Base-by-base conservation (phyloP, 2,888 invertebrate species). In the Acleris laterana region DNA sequence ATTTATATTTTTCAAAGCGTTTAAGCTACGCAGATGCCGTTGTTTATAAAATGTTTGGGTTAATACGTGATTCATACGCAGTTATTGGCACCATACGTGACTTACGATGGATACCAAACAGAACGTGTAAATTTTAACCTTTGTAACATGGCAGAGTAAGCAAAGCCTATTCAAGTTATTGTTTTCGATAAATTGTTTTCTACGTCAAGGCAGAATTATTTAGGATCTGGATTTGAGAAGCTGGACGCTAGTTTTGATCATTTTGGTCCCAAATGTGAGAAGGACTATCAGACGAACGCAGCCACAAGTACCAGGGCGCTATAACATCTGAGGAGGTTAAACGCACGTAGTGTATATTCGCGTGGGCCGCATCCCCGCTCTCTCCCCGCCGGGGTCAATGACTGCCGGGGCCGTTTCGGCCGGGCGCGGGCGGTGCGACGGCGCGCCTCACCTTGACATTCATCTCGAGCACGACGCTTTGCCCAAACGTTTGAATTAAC, bases 391-490 rank as follows among this genome's bases (percentile, higher is more conserved):
- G 75, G 84, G 93, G 90, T 92, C 91, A 87, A 87, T 82, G 91
- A 89, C 90, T 85, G 83, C 85, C 80, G 83, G 85, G 83, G 89
- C 86, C 90, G 90, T 88, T 90, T 91, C 90, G 91, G 91, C 88
- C 89, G 67, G 69, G 66, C 62, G 66, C 66, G 58, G 58, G 58
- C 49, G 88, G 79, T 87, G 87, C 48, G 88, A 79, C 87, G 87
- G 89, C 88, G 87, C 87, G 87, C 90, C 91, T 93, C 90, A 92
- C 93, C 92, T 93, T 93, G 93, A 93, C 93, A 93, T 93, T 93
- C 92, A 91, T 93, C 92, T 91, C 87, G 84, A 84, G 81, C 85
- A 85, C 87, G 75, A 84, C 84, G 88, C 85, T 89, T 84, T 84
- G 83, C 85, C 85, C 89, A 87, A 89, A 88, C 87, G 87, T 84